Evolutionary conservation across 2,888 invertebrate species (phyloP), one percentile per base, ranked within the genome.

Genomic region (Catocala nupta): DNA sequence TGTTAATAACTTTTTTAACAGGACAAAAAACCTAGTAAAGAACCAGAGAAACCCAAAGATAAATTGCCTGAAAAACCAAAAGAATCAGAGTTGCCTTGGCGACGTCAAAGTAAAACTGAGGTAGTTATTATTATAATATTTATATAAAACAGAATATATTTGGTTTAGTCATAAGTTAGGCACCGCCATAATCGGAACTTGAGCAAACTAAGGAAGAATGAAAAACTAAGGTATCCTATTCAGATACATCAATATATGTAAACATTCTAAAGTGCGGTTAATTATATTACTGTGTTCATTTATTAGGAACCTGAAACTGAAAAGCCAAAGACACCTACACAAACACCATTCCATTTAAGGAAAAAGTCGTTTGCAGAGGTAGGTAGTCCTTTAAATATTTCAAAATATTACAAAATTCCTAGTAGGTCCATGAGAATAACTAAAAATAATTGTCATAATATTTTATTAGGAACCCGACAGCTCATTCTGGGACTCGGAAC

Each of bases 71-170:
- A 73, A n/a, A 73, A 68, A 59, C 49, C 59, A 51, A 71, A 68
- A 45, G 68, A 73, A 53, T 34, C 73, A 43, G 62, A 60, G 6
- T 39, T 8, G 65, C 81, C 81, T 59, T 74, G 79, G 77, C 77
- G 75, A 43, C 69, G 68, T 55, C 69, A 75, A 16, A 81, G 71
- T 56, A 81, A 81, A 66, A 52, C 73, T 42, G 83, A 86, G 85
- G 85, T 86, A 80, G 51, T 51, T 33, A n/a, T 49, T 49, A 5
- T 11, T 25, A 25, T 25, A 39, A 8, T 39, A 39, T 39, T 39
- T 8, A 5, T 8, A 25, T 25, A 39, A 39, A 39, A 39, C 9
- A 39, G 6, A 39, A 0, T 39, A 39, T 9, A 39, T 8, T 39
- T 8, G 36, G 36, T 39, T 39, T 39, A 39, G 3, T 25, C 36